Conservation (phyloP, 2,113 vertebrate genomes). For the Noturus placidus region DNA sequence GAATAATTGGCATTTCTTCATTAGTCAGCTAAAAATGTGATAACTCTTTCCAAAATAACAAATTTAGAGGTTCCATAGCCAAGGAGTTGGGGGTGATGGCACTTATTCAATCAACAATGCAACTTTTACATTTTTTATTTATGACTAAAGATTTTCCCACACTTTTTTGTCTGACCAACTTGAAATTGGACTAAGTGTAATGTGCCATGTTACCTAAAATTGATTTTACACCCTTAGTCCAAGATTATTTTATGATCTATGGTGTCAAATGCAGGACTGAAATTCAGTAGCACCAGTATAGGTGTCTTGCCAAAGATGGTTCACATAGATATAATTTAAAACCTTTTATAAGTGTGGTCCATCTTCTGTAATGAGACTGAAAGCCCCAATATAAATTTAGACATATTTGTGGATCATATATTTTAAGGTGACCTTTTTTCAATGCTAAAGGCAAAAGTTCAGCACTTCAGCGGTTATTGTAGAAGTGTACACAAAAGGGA, state of each 20-base stretch:
- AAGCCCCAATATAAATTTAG: not conserved
- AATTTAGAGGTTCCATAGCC: not conserved
- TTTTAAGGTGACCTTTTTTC: not conserved
- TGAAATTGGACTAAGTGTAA: not conserved
- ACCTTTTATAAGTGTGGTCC: not conserved
- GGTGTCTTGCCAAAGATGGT: not conserved
- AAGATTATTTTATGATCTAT: constrained; percentile 1
- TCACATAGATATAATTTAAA: not conserved
- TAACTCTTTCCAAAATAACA: not conserved
- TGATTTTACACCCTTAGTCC: not conserved
- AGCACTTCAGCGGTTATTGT: not conserved
- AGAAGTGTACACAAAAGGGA: not conserved
- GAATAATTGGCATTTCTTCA: too few species aligned
- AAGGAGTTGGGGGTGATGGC: not conserved
- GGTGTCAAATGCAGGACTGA: not conserved
- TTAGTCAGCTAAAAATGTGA: too few species aligned
- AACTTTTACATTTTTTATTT: not conserved
- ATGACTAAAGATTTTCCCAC: not conserved
- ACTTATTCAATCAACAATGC: not conserved
- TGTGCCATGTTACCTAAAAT: not conserved
- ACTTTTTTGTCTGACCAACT: not conserved
- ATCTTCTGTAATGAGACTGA: not conserved
- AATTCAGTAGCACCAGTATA: not conserved
- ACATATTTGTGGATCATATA: not conserved
- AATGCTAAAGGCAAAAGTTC: not conserved